These are phyloP conservation scores for Zosterops pallidus DNA, from an alignment of 2,113 vertebrate genomes.

Conservation along the genomic window DNA sequence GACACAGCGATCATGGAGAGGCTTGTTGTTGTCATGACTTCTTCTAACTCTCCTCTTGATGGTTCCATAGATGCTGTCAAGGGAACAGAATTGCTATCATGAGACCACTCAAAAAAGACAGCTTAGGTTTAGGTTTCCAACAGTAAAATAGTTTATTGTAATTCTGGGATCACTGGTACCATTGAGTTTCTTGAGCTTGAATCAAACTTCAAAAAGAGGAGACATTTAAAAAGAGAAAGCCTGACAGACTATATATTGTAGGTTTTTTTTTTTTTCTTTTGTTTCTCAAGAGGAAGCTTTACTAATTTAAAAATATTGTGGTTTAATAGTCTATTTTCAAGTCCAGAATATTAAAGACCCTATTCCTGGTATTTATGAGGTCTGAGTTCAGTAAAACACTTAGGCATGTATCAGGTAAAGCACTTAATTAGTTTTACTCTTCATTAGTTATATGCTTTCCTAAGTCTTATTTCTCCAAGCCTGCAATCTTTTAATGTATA, in stretches of 20 bases:
- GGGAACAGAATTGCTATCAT: neutral
- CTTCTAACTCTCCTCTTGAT: neutral
- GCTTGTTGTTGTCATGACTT: neutral
- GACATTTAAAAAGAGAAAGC: neutral
- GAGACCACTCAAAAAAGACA: neutral
- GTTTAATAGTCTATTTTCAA: neutral
- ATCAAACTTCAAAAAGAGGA: neutral
- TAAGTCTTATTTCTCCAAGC: neutral
- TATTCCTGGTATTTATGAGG: neutral
- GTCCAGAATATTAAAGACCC: neutral
- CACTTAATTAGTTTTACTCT: neutral
- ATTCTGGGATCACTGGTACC: neutral
- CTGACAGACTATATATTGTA: neutral
- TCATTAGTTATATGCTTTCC: neutral
- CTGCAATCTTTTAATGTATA: neutral
- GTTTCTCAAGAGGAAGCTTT: neutral
- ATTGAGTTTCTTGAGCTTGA: neutral
- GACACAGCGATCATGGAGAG: rapidly evolving
- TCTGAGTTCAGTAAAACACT: neutral
- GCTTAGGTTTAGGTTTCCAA: neutral
- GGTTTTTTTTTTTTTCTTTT: rapidly evolving
- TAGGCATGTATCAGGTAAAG: neutral
- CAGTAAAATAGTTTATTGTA: neutral
- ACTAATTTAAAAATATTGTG: neutral
- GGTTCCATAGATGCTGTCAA: neutral